A percentile compares a stretch with the other conserved stretches of the same genome.
Conservation (phyloP, 2,888 invertebrate species). For the Cyrtodaria siliqua region DNA sequence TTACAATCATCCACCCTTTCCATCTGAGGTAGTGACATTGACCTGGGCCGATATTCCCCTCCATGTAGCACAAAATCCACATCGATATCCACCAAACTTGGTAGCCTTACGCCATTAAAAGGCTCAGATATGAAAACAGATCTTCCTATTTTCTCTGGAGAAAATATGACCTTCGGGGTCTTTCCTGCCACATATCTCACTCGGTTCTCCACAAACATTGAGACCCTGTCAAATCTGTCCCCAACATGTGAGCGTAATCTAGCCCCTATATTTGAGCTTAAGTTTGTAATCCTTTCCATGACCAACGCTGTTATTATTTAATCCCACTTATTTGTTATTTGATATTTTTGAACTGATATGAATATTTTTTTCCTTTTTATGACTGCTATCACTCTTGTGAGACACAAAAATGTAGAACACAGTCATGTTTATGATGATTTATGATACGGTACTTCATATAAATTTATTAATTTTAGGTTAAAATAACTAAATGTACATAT, state of each 20-base stretch:
- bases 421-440: too few species aligned
- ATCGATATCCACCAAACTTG: slow-evolving; percentile 33
- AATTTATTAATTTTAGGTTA: too few species aligned
- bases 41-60: slow-evolving; percentile 10
- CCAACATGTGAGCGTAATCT: background rate
- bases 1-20: slow-evolving; percentile 2
- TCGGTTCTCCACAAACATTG: slow-evolving; percentile 1
- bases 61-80: slow-evolving; percentile 7
- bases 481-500: too few species aligned
- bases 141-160: background rate
- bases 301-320: too few species aligned
- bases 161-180: background rate
- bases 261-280: background rate
- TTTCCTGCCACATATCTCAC: background rate
- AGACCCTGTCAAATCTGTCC: background rate
- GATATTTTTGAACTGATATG: too few species aligned
- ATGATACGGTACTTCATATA: too few species aligned
- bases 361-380: too few species aligned
- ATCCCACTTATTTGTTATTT: too few species aligned
- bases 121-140: slow-evolving; percentile 45
- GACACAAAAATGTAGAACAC: too few species aligned
- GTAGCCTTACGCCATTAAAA: slow-evolving; percentile 41
- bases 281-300: slow-evolving; percentile 16
- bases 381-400: too few species aligned
- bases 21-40: slow-evolving; percentile 44